These are phyloP conservation scores for Hylaea fasciaria DNA, from an alignment of 2,888 invertebrate genomes.

Conservation along the genomic window DNA sequence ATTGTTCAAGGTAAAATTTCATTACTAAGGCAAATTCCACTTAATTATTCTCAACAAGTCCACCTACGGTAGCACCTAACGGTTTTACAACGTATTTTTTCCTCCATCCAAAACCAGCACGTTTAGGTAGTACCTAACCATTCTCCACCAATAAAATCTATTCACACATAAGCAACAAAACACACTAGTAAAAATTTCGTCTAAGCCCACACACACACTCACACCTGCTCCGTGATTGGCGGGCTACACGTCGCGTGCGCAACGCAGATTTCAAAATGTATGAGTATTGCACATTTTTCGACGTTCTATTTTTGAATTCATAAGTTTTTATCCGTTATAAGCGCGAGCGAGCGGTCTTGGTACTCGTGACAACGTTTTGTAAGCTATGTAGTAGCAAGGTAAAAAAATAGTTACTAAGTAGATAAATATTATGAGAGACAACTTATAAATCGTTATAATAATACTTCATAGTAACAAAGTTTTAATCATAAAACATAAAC, in stretches of 20 bases:
- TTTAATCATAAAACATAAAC: no score
- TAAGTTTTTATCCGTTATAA: constrained; percentile 74
- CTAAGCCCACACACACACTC: constrained; percentile 57
- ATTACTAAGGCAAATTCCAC: no score
- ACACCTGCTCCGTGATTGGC: constrained; percentile 58
- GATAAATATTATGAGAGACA: no score
- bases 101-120: constrained; percentile 6
- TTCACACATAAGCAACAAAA: constrained; percentile 40
- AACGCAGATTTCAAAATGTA: constrained; percentile 59
- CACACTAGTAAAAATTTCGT: constrained; percentile 48
- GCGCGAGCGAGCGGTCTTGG: constrained; percentile 54
- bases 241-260: constrained; percentile 41
- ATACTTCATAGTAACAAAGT: no score
- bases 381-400: background rate
- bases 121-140: constrained; percentile 1
- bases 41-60: no score
- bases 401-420: background rate
- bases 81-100: background rate
- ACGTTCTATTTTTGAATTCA: constrained; percentile 78
- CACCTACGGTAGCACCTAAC: background rate
- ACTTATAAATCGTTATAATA: no score
- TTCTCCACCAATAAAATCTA: constrained; percentile 38
- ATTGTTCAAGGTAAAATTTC: no score
- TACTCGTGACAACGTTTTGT: constrained; percentile 58
- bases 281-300: constrained; percentile 77